Percentiles rank a stretch among this genome's conserved stretches.
These are phyloP conservation scores for Onthophagus sagittarius DNA, from an alignment of 2,888 invertebrate genomes.

Conservation along the genomic window DNA sequence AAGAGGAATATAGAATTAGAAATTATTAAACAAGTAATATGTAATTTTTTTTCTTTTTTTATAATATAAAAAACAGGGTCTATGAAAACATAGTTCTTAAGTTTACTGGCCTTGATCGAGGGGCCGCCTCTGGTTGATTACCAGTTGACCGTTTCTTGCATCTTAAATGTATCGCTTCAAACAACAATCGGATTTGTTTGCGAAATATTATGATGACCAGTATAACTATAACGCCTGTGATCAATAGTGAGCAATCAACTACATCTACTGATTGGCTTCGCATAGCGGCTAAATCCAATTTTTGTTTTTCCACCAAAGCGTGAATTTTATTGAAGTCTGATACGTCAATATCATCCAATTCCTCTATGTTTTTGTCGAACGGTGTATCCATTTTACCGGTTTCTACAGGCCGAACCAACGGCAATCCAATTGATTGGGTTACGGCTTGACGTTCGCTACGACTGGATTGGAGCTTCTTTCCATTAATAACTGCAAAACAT, in stretches of 20 bases:
- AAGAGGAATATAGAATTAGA: too few species aligned
- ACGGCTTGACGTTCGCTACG: neutral
- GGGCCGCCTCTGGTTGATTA: neutral
- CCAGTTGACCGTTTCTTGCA: neutral
- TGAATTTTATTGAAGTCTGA: neutral
- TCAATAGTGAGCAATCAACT: neutral
- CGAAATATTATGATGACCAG: neutral
- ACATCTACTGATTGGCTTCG: neutral
- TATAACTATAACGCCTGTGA: neutral
- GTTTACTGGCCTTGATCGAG: neutral
- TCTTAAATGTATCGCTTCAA: neutral
- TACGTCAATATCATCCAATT: too few species aligned
- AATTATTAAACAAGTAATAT: too few species aligned
- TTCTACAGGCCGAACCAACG: too few species aligned
- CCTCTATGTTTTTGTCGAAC: too few species aligned
- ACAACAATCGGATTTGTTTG: neutral
- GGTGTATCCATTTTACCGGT: too few species aligned
- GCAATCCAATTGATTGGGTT: neutral
- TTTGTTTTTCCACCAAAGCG: neutral
- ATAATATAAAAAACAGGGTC: too few species aligned
- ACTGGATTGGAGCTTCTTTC: neutral
- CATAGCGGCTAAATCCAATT: neutral
- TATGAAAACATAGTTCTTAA: neutral
- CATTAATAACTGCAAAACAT: neutral
- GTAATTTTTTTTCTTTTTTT: too few species aligned